Percentiles rank a stretch among this genome's conserved stretches.
phyloP scores from a whole-genome alignment of 2,888 invertebrate genomes.

The Brachypalpus laphriformis region DNA sequence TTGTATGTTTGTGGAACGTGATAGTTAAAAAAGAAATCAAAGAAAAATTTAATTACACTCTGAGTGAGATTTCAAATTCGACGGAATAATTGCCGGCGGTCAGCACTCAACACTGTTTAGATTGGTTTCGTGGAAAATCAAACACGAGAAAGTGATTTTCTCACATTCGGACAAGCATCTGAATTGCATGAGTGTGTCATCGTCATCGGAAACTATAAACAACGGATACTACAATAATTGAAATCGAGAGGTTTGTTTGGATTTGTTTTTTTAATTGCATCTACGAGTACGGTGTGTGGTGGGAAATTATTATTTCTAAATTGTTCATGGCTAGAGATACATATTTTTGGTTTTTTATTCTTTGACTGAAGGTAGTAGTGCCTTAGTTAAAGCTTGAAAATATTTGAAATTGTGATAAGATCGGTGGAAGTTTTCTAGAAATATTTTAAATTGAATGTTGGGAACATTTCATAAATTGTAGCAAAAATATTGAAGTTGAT shows the following conservation, averaged over 20 bases:
- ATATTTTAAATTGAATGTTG: no score
- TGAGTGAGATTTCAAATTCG: constrained; percentile 1
- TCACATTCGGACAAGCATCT: not conserved
- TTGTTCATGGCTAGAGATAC: no score
- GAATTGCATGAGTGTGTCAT: not conserved
- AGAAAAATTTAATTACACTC: constrained; percentile 5
- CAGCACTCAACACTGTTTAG: not conserved
- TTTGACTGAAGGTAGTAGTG: no score
- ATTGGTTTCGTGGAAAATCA: constrained; percentile 5
- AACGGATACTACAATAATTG: constrained; percentile 40
- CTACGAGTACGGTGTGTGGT: not conserved
- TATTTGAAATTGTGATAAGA: no score
- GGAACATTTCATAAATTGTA: no score
- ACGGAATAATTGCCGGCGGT: not conserved
- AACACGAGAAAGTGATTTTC: constrained; percentile 20
- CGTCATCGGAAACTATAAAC: not conserved
- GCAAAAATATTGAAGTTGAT: no score
- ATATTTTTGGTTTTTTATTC: no score
- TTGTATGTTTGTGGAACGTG: constrained; percentile 36
- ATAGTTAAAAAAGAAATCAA: not conserved
- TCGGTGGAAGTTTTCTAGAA: no score
- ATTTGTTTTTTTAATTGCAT: not conserved
- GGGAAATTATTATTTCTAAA: not conserved
- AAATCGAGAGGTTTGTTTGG: constrained; percentile 41
- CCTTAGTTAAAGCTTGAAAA: no score